These are phyloP conservation scores for Chrysocyon brachyurus DNA, from an alignment of 2,797 vertebrate genomes.

Conservation along the genomic window DNA sequence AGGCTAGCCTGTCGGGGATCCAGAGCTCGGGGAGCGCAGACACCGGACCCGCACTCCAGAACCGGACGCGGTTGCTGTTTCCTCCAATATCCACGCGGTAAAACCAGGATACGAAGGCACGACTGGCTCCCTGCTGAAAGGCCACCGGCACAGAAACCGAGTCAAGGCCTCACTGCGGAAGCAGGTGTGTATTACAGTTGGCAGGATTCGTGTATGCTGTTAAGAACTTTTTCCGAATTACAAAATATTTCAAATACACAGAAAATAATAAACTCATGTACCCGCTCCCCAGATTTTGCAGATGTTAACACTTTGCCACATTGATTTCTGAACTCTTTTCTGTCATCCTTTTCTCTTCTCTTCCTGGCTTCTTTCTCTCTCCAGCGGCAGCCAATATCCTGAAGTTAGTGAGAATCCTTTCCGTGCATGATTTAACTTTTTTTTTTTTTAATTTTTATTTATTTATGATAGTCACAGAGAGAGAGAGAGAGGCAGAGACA, in stretches of 20 bases:
- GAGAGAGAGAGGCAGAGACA: too few species aligned
- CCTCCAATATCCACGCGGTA: neutral
- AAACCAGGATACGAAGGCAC: neutral
- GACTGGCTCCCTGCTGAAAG: fast-evolving
- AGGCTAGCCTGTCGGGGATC: neutral
- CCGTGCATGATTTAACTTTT: neutral
- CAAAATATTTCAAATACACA: neutral
- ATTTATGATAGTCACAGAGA: too few species aligned
- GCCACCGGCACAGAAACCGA: slow-evolving; percentile 8
- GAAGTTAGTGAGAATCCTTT: neutral
- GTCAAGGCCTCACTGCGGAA: neutral
- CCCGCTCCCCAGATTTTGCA: neutral
- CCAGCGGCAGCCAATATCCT: neutral
- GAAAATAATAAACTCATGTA: neutral
- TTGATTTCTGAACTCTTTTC: neutral
- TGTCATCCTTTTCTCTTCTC: neutral
- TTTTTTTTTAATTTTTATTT: too few species aligned
- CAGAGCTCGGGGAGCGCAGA: neutral
- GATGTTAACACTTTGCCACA: neutral
- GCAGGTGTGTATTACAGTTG: neutral
- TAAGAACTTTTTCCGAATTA: neutral
- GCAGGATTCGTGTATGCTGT: neutral
- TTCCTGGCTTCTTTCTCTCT: neutral
- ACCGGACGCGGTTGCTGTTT: too few species aligned
- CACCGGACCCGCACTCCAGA: neutral